Evolutionary conservation across 2,797 vertebrate genomes (phyloP), one percentile per base, ranked within the genome.

Genomic region (Trichosurus vulpecula): DNA sequence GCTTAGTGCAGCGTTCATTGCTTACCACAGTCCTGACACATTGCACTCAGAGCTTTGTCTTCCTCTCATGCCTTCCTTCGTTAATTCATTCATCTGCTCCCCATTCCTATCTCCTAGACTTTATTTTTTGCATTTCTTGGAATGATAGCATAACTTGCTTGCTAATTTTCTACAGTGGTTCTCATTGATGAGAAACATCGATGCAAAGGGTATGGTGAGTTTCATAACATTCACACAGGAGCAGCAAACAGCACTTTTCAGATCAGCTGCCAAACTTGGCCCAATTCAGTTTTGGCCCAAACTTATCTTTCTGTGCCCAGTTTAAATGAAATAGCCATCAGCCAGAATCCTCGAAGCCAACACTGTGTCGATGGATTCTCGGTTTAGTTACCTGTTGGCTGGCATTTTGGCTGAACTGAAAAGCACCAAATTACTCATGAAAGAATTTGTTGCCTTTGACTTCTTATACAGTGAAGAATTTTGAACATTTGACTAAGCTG

Each of bases 141-240:
- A 96, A 94, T 52, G 52, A 94, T 22, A 97, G 87, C 52, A 57
- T 19, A 96, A 35, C 47, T 19, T 19, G 53, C 51, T 95, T 87
- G 91, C 61, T 54, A 93, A 35, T 66, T 51, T 91, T 90, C 14
- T n/a, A 0, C 58, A 91, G 8, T 91, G 92, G 95, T 93, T 95
- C 94, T 74, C 41, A 35, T 12, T 53, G 31, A 14, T 94, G 11
- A 90, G 90, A 66, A 91, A 94, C 19, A n/a, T 56, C 14, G 41
- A 89, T 55, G 91, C 52, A 92, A 74, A 51, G 66, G 93, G 14
- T n/a, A 93, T 92, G 95, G 92, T 91, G 52, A 53, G 10, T 53
- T 90, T 53, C 52, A 95, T 87, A 93, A n/a, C 66, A 92, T 89
- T 52, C 90, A 30, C 47, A 4, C 35, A 57, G 93, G 56, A 8